Base-by-base conservation (phyloP, 2,113 vertebrate species). In the Climacteris rufus region DNA sequence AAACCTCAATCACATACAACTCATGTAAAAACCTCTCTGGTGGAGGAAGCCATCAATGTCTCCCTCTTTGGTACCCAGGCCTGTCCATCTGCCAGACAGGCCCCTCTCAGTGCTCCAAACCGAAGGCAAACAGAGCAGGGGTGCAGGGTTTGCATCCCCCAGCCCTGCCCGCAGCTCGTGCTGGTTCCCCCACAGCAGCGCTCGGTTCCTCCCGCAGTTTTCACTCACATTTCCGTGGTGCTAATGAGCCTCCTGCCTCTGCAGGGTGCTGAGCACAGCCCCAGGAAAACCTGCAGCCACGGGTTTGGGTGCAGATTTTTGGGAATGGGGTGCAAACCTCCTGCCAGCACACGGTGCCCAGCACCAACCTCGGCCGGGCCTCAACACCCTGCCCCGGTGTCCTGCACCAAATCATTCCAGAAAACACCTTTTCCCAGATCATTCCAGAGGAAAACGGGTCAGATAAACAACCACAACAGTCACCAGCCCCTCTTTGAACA, bases 1-100 rank as follows among this genome's bases (percentile, higher is more conserved):
- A 31, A 80, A 39, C 49, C 54, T 5, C 0, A 21, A 71, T 4
- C 44, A 4, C 15, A 1, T 0, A 10, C 56, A 68, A 61, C 8
- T 2, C 6, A 2, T 1, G 11, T 2, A 5, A 37, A 61, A 40
- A 40, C 30, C n/a, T 25, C 75, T 3, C 0, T 0, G 0, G 21
- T 4, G 18, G 27, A 40, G 15, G 28, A 54, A 64, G 6, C 31
- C 39, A 50, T 8, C 27, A 2, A 5, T 19, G 30, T 18, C 11
- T 40, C 52, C n/a, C 19, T 39, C 27, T 40, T 23, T 5, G 63
- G 9, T 15, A 20, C 3, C 49, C 72, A 39, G 33, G 3, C 22
- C 45, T 79, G 53, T 0, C 56, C 8, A 1, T 0, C 15, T 15
- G 28, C 20, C 65, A 31, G 25, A 50, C 1, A 40, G 35, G 10